Evolutionary conservation across 2,797 vertebrate genomes (phyloP).

Genomic region (Odontamblyopus lacepedii): DNA sequence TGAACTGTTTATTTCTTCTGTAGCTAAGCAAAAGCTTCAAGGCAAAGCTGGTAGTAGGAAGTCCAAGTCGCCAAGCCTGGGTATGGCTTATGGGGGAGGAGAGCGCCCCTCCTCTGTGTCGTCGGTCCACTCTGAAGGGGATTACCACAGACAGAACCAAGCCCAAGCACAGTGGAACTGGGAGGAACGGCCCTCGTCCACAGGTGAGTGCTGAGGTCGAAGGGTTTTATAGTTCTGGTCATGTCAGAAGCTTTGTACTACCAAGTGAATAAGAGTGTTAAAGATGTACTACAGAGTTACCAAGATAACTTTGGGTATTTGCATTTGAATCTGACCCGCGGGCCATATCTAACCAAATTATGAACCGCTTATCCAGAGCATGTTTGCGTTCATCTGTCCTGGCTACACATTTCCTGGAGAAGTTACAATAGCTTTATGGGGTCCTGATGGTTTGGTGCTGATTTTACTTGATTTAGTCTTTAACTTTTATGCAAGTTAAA

Average conservation of each 20-base stretch:
- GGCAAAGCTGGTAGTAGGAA: constrained; percentile 90
- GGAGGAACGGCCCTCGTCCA: constrained; percentile 97
- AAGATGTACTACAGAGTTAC: background rate
- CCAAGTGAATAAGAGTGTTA: background rate
- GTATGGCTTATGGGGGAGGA: constrained; percentile 85
- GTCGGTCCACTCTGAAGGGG: constrained; percentile 97
- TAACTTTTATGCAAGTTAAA: too few relatives aligned
- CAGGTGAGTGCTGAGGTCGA: constrained; percentile 74
- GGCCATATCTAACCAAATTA: too few relatives aligned
- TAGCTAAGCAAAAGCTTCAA: constrained; percentile 93
- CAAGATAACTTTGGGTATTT: background rate
- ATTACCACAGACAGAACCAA: constrained; percentile 93
- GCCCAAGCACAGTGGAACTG: constrained; percentile 86
- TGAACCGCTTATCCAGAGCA: too few relatives aligned
- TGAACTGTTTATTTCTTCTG: constrained; percentile 13
- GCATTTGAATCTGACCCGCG: too few relatives aligned
- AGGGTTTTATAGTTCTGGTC: too few relatives aligned
- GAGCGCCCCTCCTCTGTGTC: constrained; percentile 97
- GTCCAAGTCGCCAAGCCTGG: constrained; percentile 93
- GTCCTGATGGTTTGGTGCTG: too few relatives aligned
- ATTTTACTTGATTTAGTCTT: background rate
- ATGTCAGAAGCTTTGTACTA: background rate
- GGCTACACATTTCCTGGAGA: background rate
- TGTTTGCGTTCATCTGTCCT: background rate
- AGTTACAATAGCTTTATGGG: too few relatives aligned